Percentiles rank a stretch among this genome's conserved stretches.
Conservation (phyloP, 2,888 invertebrate genomes). For the Phaonia tiefii region DNA sequence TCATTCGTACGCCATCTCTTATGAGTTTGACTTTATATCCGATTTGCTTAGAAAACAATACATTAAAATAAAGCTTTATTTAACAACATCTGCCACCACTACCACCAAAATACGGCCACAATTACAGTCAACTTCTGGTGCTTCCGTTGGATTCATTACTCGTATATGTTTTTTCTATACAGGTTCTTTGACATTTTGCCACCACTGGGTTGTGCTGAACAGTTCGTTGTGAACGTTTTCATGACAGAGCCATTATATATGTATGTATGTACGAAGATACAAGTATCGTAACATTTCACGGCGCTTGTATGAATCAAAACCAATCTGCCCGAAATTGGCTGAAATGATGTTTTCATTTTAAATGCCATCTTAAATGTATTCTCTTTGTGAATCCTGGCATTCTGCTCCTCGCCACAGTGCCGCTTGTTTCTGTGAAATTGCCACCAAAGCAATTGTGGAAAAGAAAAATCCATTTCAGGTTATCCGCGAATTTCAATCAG, state of each 20-base stretch:
- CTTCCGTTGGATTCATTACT: background rate
- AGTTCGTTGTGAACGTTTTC: background rate
- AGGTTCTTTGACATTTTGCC: conserved; percentile 65
- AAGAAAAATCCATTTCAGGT: conserved; percentile 78
- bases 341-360: conserved; percentile 38
- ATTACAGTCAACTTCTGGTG: conserved; percentile 31
- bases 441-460: conserved; percentile 79
- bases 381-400: conserved; percentile 72
- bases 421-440: conserved; percentile 70
- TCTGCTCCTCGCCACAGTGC: conserved; percentile 50
- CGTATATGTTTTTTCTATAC: too few species aligned
- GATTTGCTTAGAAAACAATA: conserved; percentile 60
- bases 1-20: conserved; percentile 10
- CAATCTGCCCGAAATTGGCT: conserved; percentile 29
- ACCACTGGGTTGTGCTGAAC: conserved; percentile 48
- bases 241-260: background rate
- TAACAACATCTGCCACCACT: conserved; percentile 46
- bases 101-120: conserved; percentile 40
- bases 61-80: conserved; percentile 45
- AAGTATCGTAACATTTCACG: background rate
- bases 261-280: background rate
- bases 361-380: conserved; percentile 64
- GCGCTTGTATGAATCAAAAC: conserved; percentile 1
- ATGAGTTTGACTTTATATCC: conserved; percentile 48
- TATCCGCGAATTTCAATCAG: conserved; percentile 80